phyloP scores from a whole-genome alignment of 2,797 vertebrate genomes.

The Crenichthys baileyi region DNA sequence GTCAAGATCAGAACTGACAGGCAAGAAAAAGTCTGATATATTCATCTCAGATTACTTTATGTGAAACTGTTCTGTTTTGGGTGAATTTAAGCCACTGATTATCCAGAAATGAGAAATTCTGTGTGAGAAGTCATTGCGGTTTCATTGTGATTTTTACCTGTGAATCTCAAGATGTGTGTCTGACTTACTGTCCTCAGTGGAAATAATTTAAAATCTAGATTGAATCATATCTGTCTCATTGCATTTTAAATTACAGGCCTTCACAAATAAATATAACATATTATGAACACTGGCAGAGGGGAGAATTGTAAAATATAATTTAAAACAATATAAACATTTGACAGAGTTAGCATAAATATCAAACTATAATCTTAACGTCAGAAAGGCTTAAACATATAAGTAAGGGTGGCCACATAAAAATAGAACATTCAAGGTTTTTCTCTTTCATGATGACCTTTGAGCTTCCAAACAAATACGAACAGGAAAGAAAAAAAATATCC shows the following conservation, averaged over 20 bases:
- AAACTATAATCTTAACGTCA: slow-evolving; percentile 58
- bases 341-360: slow-evolving; percentile 75
- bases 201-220: slow-evolving; percentile 44
- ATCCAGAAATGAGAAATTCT: neutral
- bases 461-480: slow-evolving; percentile 38
- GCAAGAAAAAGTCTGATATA: neutral
- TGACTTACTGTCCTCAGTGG: slow-evolving; percentile 39
- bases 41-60: neutral
- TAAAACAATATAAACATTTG: slow-evolving; percentile 62
- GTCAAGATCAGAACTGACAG: neutral
- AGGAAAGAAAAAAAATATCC: slow-evolving; percentile 47
- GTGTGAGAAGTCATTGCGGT: slow-evolving; percentile 4
- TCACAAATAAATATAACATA: slow-evolving; percentile 66
- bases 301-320: slow-evolving; percentile 59
- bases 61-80: neutral
- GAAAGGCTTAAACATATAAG: slow-evolving; percentile 64
- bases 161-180: slow-evolving; percentile 40
- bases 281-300: slow-evolving; percentile 50
- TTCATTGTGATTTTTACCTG: slow-evolving; percentile 48
- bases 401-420: slow-evolving; percentile 63
- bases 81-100: neutral
- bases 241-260: slow-evolving; percentile 42
- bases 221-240: slow-evolving; percentile 29
- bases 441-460: slow-evolving; percentile 63
- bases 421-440: slow-evolving; percentile 68